Conservation (phyloP, 2,113 vertebrate species). For the Corynorhinus townsendii region DNA sequence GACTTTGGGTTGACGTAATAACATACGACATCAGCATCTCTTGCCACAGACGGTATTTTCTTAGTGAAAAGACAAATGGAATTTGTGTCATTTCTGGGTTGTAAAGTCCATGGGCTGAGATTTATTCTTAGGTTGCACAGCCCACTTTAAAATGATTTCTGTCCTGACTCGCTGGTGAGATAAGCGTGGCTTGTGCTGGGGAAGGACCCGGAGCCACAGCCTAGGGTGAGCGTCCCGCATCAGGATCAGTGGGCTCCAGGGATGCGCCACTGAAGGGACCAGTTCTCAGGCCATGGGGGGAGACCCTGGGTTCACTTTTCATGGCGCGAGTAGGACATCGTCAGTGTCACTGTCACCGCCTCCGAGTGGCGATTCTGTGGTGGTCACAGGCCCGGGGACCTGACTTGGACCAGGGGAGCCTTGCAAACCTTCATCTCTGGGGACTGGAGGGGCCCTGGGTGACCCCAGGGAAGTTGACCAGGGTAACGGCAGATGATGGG, state of each 20-base stretch:
- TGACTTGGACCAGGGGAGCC: background rate
- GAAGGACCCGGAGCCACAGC: background rate
- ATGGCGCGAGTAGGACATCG: background rate
- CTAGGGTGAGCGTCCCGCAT: too few species aligned
- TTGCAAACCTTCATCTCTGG: background rate
- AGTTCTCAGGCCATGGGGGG: rapidly evolving
- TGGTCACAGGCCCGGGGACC: background rate
- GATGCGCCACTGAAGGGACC: background rate
- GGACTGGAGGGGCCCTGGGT: rapidly evolving
- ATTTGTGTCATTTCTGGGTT: background rate
- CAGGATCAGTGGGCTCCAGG: background rate
- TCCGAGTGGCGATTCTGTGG: background rate
- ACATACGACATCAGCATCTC: background rate
- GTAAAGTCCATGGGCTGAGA: background rate
- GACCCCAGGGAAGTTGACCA: rapidly evolving
- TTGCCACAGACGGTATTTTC: background rate
- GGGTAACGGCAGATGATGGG: rapidly evolving
- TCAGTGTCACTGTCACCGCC: rapidly evolving
- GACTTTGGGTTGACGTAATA: background rate
- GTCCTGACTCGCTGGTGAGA: background rate
- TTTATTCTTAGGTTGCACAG: background rate
- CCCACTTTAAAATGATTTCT: background rate
- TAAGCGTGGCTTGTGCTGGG: background rate
- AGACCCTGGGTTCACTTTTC: rapidly evolving
- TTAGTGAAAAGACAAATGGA: background rate